phyloP scores from a whole-genome alignment of 2,888 invertebrate genomes.

The Dermolepida albohirtum region DNA sequence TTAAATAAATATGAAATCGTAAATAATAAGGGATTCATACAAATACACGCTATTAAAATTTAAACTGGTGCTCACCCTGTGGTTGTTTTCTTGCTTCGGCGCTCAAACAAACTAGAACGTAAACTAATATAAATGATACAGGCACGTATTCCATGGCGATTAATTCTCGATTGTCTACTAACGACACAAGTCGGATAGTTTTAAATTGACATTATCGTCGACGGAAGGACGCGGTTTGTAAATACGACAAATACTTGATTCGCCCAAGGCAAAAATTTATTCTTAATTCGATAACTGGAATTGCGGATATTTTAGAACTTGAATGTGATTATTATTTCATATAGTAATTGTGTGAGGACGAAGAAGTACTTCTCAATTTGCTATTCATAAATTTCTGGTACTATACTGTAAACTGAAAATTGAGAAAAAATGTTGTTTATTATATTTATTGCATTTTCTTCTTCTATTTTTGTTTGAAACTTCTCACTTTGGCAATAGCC shows the following conservation, averaged over 20 bases:
- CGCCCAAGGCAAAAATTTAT: constrained; percentile 17
- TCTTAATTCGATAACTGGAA: neutral
- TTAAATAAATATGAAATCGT: too few species aligned
- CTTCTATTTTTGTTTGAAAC: too few species aligned
- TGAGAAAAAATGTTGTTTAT: too few species aligned
- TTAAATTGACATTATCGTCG: constrained; percentile 23
- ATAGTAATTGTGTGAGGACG: too few species aligned
- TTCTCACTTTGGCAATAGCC: too few species aligned
- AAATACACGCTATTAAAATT: neutral
- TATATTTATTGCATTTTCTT: too few species aligned
- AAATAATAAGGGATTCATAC: too few species aligned
- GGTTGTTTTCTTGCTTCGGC: neutral
- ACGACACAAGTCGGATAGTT: neutral
- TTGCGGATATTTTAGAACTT: constrained; percentile 14
- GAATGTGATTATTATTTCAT: too few species aligned
- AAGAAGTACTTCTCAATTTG: too few species aligned
- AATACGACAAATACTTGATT: constrained; percentile 20
- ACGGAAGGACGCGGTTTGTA: constrained; percentile 21
- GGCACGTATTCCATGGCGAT: constrained; percentile 29
- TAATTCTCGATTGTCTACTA: constrained; percentile 13
- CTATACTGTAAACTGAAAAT: too few species aligned
- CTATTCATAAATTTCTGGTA: too few species aligned
- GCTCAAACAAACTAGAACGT: constrained; percentile 6
- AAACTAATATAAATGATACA: neutral
- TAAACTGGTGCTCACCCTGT: constrained; percentile 9